Evolutionary conservation across 2,888 invertebrate species (phyloP), one percentile per base, ranked within the genome.

Genomic region (Linnaemya vulpina): DNA sequence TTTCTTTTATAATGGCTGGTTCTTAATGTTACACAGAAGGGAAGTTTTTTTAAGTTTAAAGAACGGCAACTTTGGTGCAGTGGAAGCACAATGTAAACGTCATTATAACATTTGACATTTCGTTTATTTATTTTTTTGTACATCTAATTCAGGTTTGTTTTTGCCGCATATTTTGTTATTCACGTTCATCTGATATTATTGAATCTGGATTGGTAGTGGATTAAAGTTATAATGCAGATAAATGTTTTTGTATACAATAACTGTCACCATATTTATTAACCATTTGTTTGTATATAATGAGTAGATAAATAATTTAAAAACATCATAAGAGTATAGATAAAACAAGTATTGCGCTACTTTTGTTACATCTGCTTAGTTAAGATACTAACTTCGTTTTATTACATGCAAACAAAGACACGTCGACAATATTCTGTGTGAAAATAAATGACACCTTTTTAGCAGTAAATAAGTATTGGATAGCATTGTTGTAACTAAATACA

Each of bases 381-480:
- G 9, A 7, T 13, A 40, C 11, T 25, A 71, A 68, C 68, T 13
- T 78, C n/a, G 40, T 65, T 71, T 71, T 38, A 53, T 67, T 71
- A n/a, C 20, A 38, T 43, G 15, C 53, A 62, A 40, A 77, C 30
- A 68, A 49, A 68, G 87, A 87, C 88, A 88, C 88, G 88, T 88
- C 87, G 87, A 87, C 88, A 88, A 84, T 77, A 81, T 68, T 82
- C 76, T 84, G 43, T 62, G 63, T 30, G 63, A 58, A 80, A 63
- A 25, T 77, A 84, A 68, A 67, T 71, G 38, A 53, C 20, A 75
- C 55, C 62, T 73, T 79, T 13, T 58, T 58, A 49, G 13, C 11
- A 4, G 43, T 46, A 25, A 9, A 15, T n/a, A 55, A 58, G 15
- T 30, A 1, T 73, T 51, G 11, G 35, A 30, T 49, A 25, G 25